phyloP scores from a whole-genome alignment of 2,113 vertebrate species.

The Salvator merianae region DNA sequence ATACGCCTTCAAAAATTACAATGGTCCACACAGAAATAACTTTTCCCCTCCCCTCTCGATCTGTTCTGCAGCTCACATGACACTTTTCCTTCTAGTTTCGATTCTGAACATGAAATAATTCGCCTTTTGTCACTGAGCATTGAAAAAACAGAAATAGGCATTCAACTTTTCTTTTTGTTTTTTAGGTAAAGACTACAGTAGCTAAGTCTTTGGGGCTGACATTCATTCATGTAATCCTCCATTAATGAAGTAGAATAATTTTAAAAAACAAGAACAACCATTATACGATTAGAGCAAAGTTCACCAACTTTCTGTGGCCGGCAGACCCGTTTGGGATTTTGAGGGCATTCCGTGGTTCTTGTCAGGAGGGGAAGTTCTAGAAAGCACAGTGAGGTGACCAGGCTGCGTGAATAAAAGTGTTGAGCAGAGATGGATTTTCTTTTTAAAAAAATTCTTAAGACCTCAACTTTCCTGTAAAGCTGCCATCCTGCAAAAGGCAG shows the following conservation, averaged over 20 bases:
- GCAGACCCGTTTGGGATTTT: not conserved
- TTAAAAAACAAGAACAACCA: not conserved
- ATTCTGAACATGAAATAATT: not conserved
- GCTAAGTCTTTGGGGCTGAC: conserved; percentile 29
- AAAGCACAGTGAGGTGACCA: not conserved
- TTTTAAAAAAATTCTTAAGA: conserved; percentile 35
- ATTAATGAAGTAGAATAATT: conserved; percentile 24
- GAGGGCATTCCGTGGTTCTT: conserved; percentile 4
- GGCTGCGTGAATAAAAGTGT: conserved; percentile 40
- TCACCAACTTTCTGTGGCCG: no score
- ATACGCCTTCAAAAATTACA: conserved; percentile 78
- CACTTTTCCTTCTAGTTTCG: conserved; percentile 18
- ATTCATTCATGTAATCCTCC: conserved; percentile 27
- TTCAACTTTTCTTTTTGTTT: not conserved
- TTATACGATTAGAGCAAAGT: no score
- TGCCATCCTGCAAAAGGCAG: conserved; percentile 45
- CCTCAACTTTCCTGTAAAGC: conserved; percentile 20
- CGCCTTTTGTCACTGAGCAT: not conserved
- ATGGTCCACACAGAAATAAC: conserved; percentile 51
- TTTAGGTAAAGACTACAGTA: conserved; percentile 42
- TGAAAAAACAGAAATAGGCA: conserved; percentile 13
- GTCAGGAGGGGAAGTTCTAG: no score
- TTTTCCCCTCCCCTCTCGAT: conserved; percentile 37
- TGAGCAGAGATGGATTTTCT: conserved; percentile 39
- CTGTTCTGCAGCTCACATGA: conserved; percentile 43